Percentiles rank a stretch among this genome's conserved stretches.
phyloP scores from a whole-genome alignment of 2,113 vertebrate genomes.

The Genyomyrus donnyi region DNA sequence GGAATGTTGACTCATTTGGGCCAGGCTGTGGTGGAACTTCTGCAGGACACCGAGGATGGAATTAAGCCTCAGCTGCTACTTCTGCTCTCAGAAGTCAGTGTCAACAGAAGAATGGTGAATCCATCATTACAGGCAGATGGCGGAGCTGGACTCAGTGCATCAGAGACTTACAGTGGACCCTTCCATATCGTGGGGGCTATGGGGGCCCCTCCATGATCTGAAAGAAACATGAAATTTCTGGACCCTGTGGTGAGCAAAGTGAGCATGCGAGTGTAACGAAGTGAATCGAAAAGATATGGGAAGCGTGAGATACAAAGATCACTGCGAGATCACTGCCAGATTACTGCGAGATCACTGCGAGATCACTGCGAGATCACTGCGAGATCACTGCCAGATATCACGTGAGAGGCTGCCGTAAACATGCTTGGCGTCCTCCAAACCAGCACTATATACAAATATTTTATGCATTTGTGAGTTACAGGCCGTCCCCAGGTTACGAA shows the following conservation, averaged over 20 bases:
- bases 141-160: neutral
- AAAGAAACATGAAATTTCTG: neutral
- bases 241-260: neutral
- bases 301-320: neutral
- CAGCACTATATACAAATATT: neutral
- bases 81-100: neutral
- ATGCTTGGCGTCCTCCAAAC: neutral
- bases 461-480: neutral
- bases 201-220: neutral
- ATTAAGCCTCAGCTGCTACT: neutral
- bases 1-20: neutral
- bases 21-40: neutral
- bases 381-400: neutral
- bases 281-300: neutral
- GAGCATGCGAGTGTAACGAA: neutral
- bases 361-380: neutral
- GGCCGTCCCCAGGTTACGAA: neutral
- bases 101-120: neutral
- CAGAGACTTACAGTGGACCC: neutral
- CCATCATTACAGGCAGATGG: neutral
- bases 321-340: neutral
- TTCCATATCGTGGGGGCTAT: neutral
- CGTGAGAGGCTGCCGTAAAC: neutral
- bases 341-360: neutral
- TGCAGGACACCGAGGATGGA: neutral